These are phyloP conservation scores for Drosophila trichaetosa DNA, from an alignment of 2,888 invertebrate genomes.

Conservation along the genomic window DNA sequence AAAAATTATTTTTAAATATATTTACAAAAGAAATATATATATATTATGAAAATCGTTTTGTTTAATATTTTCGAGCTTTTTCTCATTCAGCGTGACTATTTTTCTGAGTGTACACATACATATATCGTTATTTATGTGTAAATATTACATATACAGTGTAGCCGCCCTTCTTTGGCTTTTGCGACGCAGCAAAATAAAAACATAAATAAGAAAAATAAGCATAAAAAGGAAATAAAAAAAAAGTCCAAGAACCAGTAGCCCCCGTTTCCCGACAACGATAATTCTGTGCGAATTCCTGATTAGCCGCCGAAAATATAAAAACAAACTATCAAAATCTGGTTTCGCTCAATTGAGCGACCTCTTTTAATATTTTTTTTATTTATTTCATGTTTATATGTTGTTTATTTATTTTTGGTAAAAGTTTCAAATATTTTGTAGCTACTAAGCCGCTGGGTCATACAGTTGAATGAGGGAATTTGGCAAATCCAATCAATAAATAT, in stretches of 20 bases:
- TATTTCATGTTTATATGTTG: neutral
- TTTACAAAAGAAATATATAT: neutral
- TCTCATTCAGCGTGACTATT: neutral
- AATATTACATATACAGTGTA: neutral
- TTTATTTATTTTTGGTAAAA: neutral
- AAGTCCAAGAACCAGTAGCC: slow-evolving; percentile 41
- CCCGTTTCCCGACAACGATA: slow-evolving; percentile 29
- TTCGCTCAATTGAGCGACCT: slow-evolving; percentile 26
- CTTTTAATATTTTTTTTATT: slow-evolving; percentile 1
- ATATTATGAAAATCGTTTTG: neutral
- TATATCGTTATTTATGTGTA: neutral
- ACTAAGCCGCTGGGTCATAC: neutral
- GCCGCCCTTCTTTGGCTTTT: slow-evolving; percentile 14
- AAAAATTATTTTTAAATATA: too few species aligned
- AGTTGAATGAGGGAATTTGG: neutral
- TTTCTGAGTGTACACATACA: neutral
- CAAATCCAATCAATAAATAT: slow-evolving; percentile 2
- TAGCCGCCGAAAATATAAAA: slow-evolving; percentile 39
- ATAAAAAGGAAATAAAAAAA: neutral
- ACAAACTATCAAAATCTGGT: slow-evolving; percentile 19
- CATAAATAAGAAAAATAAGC: slow-evolving; percentile 4
- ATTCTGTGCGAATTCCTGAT: slow-evolving; percentile 61
- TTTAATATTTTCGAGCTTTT: neutral
- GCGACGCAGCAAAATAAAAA: slow-evolving; percentile 25
- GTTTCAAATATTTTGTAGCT: neutral